A percentile compares a stretch with the other conserved stretches of the same genome.
Evolutionary conservation across 2,113 vertebrate genomes (phyloP).

Genomic region (Cepphus grylle): DNA sequence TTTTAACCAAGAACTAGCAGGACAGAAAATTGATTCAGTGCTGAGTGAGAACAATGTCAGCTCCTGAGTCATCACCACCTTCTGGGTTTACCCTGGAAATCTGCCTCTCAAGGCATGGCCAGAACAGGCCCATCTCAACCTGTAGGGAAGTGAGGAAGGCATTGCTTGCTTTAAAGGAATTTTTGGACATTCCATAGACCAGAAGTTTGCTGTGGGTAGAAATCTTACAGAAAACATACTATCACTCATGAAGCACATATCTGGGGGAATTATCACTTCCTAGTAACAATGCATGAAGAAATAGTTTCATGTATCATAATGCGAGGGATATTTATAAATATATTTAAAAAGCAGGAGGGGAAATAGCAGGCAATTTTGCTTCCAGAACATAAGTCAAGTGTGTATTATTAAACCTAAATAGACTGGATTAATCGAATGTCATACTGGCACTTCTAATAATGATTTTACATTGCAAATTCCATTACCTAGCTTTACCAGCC

Average conservation of each 20-base stretch:
- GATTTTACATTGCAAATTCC: conserved; percentile 50
- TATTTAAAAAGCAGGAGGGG: neutral
- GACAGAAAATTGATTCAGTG: neutral
- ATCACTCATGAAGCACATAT: neutral
- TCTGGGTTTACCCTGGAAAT: neutral
- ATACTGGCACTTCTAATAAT: conserved; percentile 63
- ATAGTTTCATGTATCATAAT: neutral
- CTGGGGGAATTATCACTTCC: neutral
- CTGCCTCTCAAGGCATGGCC: neutral
- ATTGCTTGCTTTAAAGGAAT: neutral
- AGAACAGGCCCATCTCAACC: neutral
- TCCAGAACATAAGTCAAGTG: conserved; percentile 41
- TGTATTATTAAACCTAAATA: conserved; percentile 61
- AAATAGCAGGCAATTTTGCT: conserved; percentile 34
- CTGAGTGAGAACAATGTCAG: neutral
- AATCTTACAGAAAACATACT: neutral
- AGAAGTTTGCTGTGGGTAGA: neutral
- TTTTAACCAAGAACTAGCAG: neutral
- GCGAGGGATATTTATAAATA: neutral
- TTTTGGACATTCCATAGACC: neutral
- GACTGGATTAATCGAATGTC: conserved; percentile 69
- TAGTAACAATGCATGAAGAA: neutral
- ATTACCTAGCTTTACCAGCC: conserved; percentile 48
- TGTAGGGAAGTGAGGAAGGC: neutral
- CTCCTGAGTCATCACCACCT: neutral